Percentiles rank a stretch among this genome's conserved stretches.
Conservation (phyloP, 2,797 vertebrate species). For the Falco peregrinus region DNA sequence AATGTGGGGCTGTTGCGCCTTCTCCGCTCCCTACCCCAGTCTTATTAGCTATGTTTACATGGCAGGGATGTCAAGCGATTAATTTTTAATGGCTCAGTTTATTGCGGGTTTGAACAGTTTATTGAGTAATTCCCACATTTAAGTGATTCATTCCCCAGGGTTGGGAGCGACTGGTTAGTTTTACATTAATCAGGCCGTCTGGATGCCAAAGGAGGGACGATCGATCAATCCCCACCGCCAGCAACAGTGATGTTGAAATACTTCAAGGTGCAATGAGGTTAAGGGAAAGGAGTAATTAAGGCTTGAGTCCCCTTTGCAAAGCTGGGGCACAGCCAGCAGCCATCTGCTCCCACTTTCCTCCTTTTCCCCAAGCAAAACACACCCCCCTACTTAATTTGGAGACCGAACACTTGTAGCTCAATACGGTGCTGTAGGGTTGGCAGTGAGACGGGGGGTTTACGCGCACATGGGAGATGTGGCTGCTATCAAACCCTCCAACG, state of each 20-base stretch:
- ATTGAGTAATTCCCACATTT: conserved; percentile 77
- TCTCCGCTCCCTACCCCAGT: background rate
- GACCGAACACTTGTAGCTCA: background rate
- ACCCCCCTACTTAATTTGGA: background rate
- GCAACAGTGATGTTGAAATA: conserved; percentile 28
- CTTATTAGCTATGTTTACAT: conserved; percentile 71
- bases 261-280: conserved; percentile 61
- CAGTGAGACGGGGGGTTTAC: background rate
- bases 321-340: background rate
- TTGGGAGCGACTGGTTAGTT: conserved; percentile 59
- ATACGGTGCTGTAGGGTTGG: background rate
- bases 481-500: background rate
- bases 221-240: conserved; percentile 65
- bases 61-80: conserved; percentile 68
- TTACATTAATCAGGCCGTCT: conserved; percentile 65
- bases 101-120: conserved; percentile 77
- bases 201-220: conserved; percentile 43
- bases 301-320: background rate
- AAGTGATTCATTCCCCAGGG: conserved; percentile 76
- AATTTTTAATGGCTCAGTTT: conserved; percentile 79
- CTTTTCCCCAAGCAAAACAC: background rate
- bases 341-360: background rate
- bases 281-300: conserved; percentile 73
- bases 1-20: accelerated
- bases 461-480: background rate